These are phyloP conservation scores for Arctocebus calabarensis DNA, from an alignment of 2,797 vertebrate species.

Conservation along the genomic window DNA sequence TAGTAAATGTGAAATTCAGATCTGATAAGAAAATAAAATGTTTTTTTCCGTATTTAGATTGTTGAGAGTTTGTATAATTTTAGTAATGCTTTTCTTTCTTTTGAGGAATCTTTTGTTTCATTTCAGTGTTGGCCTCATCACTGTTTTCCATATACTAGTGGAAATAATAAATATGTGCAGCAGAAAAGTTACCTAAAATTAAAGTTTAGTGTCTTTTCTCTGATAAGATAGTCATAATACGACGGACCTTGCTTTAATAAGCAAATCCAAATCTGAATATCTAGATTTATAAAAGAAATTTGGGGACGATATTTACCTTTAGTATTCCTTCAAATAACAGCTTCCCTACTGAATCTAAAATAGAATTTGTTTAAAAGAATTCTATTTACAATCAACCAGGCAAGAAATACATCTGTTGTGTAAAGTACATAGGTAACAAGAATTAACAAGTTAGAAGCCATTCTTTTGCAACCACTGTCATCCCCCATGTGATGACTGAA, in stretches of 20 bases:
- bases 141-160: slow-evolving; percentile 53
- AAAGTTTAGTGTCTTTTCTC: neutral
- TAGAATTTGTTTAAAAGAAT: slow-evolving; percentile 74
- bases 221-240: slow-evolving; percentile 37
- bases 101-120: neutral
- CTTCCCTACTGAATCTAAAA: slow-evolving; percentile 71
- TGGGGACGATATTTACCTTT: slow-evolving; percentile 39
- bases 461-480: slow-evolving; percentile 48
- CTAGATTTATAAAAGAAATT: slow-evolving; percentile 58
- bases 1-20: slow-evolving; percentile 52
- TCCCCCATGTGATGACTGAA: neutral
- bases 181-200: slow-evolving; percentile 48
- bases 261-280: slow-evolving; percentile 49
- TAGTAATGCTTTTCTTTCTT: slow-evolving; percentile 62
- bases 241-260: slow-evolving; percentile 2
- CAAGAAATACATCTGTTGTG: slow-evolving; percentile 67
- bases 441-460: slow-evolving; percentile 24
- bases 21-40: neutral
- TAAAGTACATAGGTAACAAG: slow-evolving; percentile 61
- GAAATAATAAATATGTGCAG: slow-evolving; percentile 21
- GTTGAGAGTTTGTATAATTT: slow-evolving; percentile 43
- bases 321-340: slow-evolving; percentile 67
- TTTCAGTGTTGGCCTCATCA: neutral
- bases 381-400: slow-evolving; percentile 74
- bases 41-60: slow-evolving; percentile 43